Conservation (phyloP, 2,888 invertebrate genomes). For the Hypomecis atomaria region DNA sequence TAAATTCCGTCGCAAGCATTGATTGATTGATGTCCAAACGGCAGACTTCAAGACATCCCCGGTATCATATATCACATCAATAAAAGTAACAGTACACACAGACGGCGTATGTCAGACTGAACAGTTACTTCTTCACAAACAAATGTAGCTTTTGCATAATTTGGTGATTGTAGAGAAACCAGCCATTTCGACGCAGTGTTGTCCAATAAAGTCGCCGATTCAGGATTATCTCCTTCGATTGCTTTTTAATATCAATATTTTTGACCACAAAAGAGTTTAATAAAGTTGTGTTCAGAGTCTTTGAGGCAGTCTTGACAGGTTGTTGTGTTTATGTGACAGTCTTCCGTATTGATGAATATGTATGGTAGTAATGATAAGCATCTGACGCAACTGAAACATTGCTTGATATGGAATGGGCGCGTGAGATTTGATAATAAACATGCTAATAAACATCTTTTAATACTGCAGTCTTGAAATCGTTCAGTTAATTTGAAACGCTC, state of each 20-base stretch:
- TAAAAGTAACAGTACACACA: constrained; percentile 40
- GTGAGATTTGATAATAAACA: constrained; percentile 18
- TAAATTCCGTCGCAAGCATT: background rate
- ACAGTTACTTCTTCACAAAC: constrained; percentile 40
- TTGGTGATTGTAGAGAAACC: constrained; percentile 28
- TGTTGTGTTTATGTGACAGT: background rate
- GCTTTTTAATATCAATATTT: constrained; percentile 20
- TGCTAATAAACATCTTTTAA: background rate
- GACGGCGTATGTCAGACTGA: constrained; percentile 26
- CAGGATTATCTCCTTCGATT: constrained; percentile 18
- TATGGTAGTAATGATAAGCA: constrained; percentile 13
- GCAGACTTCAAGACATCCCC: constrained; percentile 25
- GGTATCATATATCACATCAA: constrained; percentile 38
- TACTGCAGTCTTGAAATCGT: background rate
- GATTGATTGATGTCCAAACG: constrained; percentile 10
- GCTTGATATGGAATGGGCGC: constrained; percentile 20
- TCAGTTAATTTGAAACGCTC: background rate
- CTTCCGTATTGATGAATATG: constrained; percentile 23
- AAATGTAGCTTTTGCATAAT: constrained; percentile 34
- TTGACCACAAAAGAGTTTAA: constrained; percentile 14
- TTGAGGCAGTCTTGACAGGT: constrained; percentile 10
- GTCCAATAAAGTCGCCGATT: constrained; percentile 22
- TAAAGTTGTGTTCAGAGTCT: background rate
- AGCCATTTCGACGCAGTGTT: constrained; percentile 21
- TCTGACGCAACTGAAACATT: constrained; percentile 15